Base-by-base conservation (phyloP, 1,140 invertebrate species). In the Potamilus streckersoni region DNA sequence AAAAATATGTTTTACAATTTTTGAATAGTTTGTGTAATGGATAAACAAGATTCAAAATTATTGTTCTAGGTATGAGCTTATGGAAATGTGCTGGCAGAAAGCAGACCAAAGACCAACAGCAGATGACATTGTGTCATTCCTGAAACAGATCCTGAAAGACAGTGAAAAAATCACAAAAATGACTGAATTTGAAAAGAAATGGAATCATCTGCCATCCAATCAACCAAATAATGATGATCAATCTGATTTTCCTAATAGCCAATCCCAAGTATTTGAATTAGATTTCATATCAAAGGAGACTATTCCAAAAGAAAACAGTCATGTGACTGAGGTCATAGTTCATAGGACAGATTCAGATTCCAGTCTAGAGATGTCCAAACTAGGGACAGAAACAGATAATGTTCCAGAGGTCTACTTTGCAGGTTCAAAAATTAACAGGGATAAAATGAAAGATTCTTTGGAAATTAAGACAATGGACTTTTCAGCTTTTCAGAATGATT, bases 21-120 rank as follows among this genome's bases (percentile, higher is more conserved):
- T 38, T 38, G 38, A 38, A 8, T 38, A 49, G 38, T 8, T 49
- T 49, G 38, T 49, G 38, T 11, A 49, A 49, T 49, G 38, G 38
- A 11, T 49, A 49, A 49, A 49, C 11, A 11, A 11, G 38, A 49
- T 49, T 49, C 38, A 59, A 27, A 23, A 70, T 62, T 61, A 49
- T 49, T 76, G 38, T 79, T 79, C 55, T 70, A 87, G 86, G 69
- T 83, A 81, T 79, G 80, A 84, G 31, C 71, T 88, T 19, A 88
- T 88, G 83, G 69, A 79, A 70, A 76, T 81, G 61, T 88, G 86
- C 77, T 88, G 85, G 84, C 68, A 80, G 59, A 70, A 83, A 17
- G 62, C 74, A 31, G 56, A 70, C 19, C 38, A 82, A 27, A 67
- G 85, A 27, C 80, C 80, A n/a, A 74, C 79, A 59, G 80, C 84